Percentiles rank a stretch among this genome's conserved stretches.
phyloP scores from a whole-genome alignment of 2,888 invertebrate genomes.

The Malthinus flaveolus region DNA sequence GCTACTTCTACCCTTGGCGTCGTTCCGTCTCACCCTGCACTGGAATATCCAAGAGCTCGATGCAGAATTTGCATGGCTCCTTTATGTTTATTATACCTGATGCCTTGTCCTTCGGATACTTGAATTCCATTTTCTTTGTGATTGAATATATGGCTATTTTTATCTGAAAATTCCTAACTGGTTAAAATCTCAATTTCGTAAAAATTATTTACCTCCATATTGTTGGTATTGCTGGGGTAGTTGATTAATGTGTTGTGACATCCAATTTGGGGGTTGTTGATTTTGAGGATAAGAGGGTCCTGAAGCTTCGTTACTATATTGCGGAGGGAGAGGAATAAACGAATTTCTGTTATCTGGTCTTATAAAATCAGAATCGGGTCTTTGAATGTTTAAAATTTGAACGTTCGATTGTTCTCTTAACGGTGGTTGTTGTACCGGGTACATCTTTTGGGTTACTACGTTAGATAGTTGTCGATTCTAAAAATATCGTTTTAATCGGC shows the following conservation, averaged over 20 bases:
- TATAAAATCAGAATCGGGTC: constrained; percentile 38
- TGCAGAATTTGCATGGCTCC: constrained; percentile 52
- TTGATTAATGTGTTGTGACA: constrained; percentile 44
- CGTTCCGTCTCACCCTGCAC: constrained; percentile 43
- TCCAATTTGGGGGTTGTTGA: constrained; percentile 39
- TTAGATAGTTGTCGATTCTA: constrained; percentile 24
- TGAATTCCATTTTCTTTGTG: constrained; percentile 69
- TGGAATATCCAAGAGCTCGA: constrained; percentile 49
- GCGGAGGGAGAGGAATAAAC: constrained; percentile 33
- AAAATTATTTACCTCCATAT: constrained; percentile 42
- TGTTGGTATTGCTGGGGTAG: constrained; percentile 43
- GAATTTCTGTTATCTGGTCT: constrained; percentile 40
- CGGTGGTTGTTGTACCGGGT: constrained; percentile 4
- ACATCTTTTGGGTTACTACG: constrained; percentile 22
- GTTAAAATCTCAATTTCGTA: constrained; percentile 6
- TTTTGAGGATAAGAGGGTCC: constrained; percentile 37
- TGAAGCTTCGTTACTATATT: constrained; percentile 53
- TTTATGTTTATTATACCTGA: constrained; percentile 55
- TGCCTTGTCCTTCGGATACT: constrained; percentile 50
- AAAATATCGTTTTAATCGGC: background rate
- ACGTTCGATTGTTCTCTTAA: constrained; percentile 19
- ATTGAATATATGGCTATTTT: constrained; percentile 69
- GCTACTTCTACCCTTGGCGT: constrained; percentile 17
- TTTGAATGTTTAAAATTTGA: constrained; percentile 23
- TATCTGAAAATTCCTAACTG: constrained; percentile 47